Percentiles rank a stretch among this genome's conserved stretches.
phyloP scores from a whole-genome alignment of 53 echinoderm and acorn worm genomes.

The Pentamera pediparva region DNA sequence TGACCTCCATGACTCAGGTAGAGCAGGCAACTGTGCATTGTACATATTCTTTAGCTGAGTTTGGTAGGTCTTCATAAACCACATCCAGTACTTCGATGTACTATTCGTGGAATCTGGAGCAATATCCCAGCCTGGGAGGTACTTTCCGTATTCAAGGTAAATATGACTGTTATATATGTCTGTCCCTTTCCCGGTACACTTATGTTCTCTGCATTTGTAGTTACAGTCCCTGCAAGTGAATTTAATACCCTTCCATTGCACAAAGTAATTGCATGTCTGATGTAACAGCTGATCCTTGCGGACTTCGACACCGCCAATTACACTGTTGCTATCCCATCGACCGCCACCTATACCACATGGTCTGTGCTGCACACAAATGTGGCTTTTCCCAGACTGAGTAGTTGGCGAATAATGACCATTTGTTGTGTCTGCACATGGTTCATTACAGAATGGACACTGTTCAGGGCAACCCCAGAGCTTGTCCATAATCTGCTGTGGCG shows the following conservation, averaged over 20 bases:
- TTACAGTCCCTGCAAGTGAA: neutral
- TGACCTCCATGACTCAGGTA: slow-evolving; percentile 20
- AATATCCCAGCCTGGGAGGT: neutral
- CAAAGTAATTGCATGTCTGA: slow-evolving; percentile 3
- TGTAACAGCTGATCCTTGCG: neutral
- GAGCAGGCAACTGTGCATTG: slow-evolving; percentile 1
- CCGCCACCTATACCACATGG: neutral
- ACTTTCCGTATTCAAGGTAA: neutral
- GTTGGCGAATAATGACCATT: neutral
- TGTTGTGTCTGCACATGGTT: slow-evolving; percentile 5
- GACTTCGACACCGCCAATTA: neutral
- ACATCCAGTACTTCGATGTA: slow-evolving; percentile 15
- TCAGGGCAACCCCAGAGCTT: slow-evolving; percentile 21
- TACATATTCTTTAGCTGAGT: slow-evolving; percentile 7
- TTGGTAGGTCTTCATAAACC: slow-evolving; percentile 10
- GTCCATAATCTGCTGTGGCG: slow-evolving; percentile 17
- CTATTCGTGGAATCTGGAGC: slow-evolving; percentile 8
- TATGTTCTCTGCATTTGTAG: neutral
- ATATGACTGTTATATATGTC: neutral
- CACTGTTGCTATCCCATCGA: neutral
- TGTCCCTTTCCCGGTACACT: neutral
- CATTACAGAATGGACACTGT: slow-evolving; percentile 32
- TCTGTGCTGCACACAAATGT: neutral
- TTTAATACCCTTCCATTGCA: neutral
- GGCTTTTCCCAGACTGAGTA: neutral